Conservation (phyloP, 2,113 vertebrate genomes). For the Pithys albifrons region DNA sequence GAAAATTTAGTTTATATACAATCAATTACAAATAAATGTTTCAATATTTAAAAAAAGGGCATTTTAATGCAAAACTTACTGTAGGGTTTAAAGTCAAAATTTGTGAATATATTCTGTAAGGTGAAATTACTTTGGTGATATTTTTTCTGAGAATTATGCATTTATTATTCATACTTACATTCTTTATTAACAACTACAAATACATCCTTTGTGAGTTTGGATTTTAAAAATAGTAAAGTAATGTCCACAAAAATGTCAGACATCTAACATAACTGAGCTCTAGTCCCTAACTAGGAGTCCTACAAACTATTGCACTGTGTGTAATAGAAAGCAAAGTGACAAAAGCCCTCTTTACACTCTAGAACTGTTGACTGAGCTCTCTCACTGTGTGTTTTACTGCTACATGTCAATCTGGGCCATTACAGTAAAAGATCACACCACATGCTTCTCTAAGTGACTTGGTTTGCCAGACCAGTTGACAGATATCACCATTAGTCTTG, state of each 20-base stretch:
- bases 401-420: background rate
- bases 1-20: background rate
- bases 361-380: background rate
- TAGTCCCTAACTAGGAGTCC: background rate
- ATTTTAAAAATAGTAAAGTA: background rate
- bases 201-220: background rate
- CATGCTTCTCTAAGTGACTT: background rate
- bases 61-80: background rate
- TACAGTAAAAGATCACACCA: background rate
- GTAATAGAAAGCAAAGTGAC: background rate
- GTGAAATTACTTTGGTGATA: background rate
- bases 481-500: background rate
- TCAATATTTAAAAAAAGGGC: background rate
- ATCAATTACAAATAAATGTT: background rate
- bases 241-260: background rate
- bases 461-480: background rate
- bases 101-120: background rate
- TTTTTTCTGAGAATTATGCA: background rate
- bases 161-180: background rate
- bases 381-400: background rate
- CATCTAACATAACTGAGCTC: background rate
- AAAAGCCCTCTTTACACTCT: background rate
- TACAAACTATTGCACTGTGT: background rate
- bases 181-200: background rate
- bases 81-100: background rate